Evolutionary conservation across 2,888 invertebrate species (phyloP).

Genomic region (Micoletzkya japonica): DNA sequence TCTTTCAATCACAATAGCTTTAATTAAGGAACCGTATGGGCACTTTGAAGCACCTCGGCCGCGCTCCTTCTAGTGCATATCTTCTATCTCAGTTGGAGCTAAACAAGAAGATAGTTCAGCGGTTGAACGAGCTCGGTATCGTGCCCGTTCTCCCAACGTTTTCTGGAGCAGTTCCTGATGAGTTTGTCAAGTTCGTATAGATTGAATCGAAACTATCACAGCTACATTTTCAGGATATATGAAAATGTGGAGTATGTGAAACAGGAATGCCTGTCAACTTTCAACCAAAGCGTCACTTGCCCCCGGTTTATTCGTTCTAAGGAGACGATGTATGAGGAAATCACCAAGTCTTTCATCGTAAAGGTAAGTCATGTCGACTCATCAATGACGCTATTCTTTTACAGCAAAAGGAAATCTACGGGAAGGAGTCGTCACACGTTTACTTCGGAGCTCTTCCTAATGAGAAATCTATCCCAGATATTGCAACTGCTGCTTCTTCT

Average conservation of each 20-base stretch:
- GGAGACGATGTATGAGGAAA: conserved; percentile 76
- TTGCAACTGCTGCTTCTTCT: not conserved
- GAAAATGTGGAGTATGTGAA: too few species aligned
- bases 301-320: conserved; percentile 75
- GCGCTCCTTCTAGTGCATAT: conserved; percentile 78
- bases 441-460: conserved; percentile 92
- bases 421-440: conserved; percentile 70
- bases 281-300: too few species aligned
- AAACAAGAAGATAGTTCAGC: conserved; percentile 76
- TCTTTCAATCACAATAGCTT: too few species aligned
- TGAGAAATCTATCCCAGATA: conserved; percentile 73
- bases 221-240: too few species aligned
- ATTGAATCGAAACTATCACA: too few species aligned
- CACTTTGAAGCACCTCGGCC: conserved; percentile 86
- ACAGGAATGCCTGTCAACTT: too few species aligned
- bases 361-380: conserved; percentile 72
- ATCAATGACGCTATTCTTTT: conserved; percentile 8
- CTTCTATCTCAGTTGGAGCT: conserved; percentile 74
- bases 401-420: conserved; percentile 42
- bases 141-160: conserved; percentile 79
- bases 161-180: conserved; percentile 84
- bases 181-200: conserved; percentile 71
- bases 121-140: conserved; percentile 83
- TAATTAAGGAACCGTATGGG: conserved; percentile 83
- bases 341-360: conserved; percentile 77